Evolutionary conservation across 64 coral and sea anemone species (phyloP), one percentile per base, ranked within the genome.

Genomic region (Orbicella faveolata): DNA sequence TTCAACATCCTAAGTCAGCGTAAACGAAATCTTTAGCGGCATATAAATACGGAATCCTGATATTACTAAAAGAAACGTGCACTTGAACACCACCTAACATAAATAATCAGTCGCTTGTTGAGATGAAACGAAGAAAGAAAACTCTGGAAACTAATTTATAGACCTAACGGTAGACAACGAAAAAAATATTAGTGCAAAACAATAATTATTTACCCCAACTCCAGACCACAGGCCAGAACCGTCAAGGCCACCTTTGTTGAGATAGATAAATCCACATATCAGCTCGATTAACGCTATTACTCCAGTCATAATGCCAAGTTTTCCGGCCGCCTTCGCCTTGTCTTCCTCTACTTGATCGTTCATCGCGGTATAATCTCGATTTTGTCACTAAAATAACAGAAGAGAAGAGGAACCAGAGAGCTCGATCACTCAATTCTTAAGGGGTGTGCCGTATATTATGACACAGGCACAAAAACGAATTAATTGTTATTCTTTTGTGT

Each of bases 171-270:
- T 33, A 2, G 21, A 26, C 9, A 25, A 70, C 21, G 10, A 23
- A 70, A 70, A 20, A n/a, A 23, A 26, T 25, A 70, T n/a, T 53
- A 53, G 2, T 7, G 16, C 9, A 84, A n/a, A 70, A 13, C 3
- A n/a, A 19, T 0, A 37, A 44, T 36, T 68, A 84, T 68, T 84
- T 88, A 88, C 86, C 86, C 69, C 69, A 63, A 61, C n/a, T 63
- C 86, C 86, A 48, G 39, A 75, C 86, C 86, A 88, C 48, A 88
- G 30, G 52, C 86, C 86, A 23, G 69, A 88, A 75, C 86, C 86
- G 0, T 88, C 86, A 6, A 1, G n/a, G 5, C 51, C 86, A 44
- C 86, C 86, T 8, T 34, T 34, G 34, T 72, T 63, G 19, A 76
- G n/a, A 14, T 76, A 88, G 48, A 88, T 77, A 63, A 75, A 88